These are phyloP conservation scores for Melinaea marsaeus DNA, from an alignment of 2,888 invertebrate genomes.

Conservation along the genomic window DNA sequence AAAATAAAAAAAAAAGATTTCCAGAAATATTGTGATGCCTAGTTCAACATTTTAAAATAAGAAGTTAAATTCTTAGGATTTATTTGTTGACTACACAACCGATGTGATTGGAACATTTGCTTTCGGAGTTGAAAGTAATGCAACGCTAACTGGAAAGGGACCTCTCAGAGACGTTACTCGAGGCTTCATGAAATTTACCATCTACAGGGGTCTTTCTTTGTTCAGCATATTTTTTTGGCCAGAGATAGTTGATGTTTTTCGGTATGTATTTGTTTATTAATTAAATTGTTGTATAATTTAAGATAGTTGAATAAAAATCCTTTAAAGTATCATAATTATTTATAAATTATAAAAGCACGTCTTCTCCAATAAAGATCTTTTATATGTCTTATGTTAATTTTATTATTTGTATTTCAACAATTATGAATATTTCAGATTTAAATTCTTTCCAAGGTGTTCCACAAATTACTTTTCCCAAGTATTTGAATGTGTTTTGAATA, in stretches of 20 bases:
- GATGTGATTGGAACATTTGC: conserved; percentile 41
- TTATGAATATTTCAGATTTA: conserved; percentile 41
- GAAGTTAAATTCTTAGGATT: conserved; percentile 25
- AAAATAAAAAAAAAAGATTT: too few relatives aligned
- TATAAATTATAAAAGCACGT: too few relatives aligned
- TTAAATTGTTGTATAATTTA: neutral
- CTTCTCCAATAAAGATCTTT: too few relatives aligned
- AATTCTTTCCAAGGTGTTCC: conserved; percentile 47
- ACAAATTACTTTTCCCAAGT: conserved; percentile 42
- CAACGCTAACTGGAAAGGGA: conserved; percentile 40
- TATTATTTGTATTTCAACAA: too few relatives aligned
- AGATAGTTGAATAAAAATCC: neutral
- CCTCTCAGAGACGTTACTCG: conserved; percentile 37
- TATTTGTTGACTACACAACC: conserved; percentile 39
- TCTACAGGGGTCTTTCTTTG: conserved; percentile 34
- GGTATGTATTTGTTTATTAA: conserved; percentile 28
- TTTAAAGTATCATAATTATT: neutral
- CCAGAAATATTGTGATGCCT: neutral
- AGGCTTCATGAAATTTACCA: conserved; percentile 35
- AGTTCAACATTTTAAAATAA: neutral
- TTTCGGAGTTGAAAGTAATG: conserved; percentile 39
- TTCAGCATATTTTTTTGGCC: conserved; percentile 42
- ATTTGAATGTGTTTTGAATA: conserved; percentile 39
- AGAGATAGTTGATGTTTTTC: conserved; percentile 36
- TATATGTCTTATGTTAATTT: too few relatives aligned